phyloP scores from a whole-genome alignment of 92 coral and sea anemone genomes.

The Palythoa grandis region DNA sequence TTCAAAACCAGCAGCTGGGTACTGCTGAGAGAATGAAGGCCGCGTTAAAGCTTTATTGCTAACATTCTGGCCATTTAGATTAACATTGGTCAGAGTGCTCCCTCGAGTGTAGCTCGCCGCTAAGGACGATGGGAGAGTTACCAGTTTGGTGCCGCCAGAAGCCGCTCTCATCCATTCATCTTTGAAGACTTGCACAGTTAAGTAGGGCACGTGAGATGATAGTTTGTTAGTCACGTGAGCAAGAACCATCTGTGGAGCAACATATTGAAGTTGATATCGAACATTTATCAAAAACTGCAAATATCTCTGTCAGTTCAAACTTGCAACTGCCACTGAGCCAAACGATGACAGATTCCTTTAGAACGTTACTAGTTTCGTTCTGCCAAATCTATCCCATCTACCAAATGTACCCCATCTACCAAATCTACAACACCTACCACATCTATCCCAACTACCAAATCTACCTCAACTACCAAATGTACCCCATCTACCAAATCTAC shows the following conservation, averaged over 20 bases:
- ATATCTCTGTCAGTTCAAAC: neutral
- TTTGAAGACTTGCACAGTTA: conserved; percentile 94
- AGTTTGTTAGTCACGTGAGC: conserved; percentile 98
- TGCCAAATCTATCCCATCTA: no score
- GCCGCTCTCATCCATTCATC: conserved; percentile 96
- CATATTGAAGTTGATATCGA: neutral
- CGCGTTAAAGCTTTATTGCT: neutral
- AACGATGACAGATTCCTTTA: no score
- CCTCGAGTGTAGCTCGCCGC: conserved; percentile 56
- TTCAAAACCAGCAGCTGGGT: neutral
- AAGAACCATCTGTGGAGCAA: conserved; percentile 77
- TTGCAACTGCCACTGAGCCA: neutral
- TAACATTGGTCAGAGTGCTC: conserved; percentile 38
- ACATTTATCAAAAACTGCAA: neutral
- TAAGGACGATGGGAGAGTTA: conserved; percentile 63
- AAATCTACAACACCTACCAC: no score
- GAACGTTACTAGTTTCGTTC: no score
- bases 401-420: no score
- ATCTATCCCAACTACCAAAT: no score
- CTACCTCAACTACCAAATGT: no score
- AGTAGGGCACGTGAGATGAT: conserved; percentile 75
- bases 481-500: no score
- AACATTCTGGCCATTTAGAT: conserved; percentile 37
- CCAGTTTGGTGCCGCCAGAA: conserved; percentile 75
- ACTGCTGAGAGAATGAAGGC: conserved; percentile 11